These are phyloP conservation scores for Melanotaenia boesemani DNA, from an alignment of 2,797 vertebrate species.

Conservation along the genomic window DNA sequence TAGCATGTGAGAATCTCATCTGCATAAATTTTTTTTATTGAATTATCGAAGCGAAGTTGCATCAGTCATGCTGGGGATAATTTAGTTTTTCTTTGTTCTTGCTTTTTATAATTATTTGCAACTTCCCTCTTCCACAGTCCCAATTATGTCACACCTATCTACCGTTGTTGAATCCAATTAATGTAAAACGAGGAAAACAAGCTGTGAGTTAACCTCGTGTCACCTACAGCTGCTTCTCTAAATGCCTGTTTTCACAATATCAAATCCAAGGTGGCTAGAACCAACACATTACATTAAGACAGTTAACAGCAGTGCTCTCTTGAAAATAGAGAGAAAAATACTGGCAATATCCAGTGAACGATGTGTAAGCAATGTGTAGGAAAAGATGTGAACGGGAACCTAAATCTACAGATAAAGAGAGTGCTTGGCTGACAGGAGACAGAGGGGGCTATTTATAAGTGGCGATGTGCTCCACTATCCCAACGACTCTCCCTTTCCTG, in stretches of 20 bases:
- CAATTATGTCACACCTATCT: background rate
- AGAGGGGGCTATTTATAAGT: conserved; percentile 80
- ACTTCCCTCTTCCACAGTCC: background rate
- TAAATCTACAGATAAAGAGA: conserved; percentile 34
- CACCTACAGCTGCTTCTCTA: background rate
- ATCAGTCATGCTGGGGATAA: conserved; percentile 18
- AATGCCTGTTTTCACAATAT: conserved; percentile 3
- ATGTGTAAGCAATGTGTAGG: background rate
- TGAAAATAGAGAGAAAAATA: background rate
- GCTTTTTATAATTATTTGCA: background rate
- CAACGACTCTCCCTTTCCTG: conserved; percentile 59
- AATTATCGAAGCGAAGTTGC: conserved; percentile 11
- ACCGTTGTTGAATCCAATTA: too few relatives aligned
- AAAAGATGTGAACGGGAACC: conserved; percentile 12
- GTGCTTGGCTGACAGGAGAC: conserved; percentile 40
- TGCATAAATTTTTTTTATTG: conserved; percentile 12
- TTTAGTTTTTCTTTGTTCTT: conserved; percentile 8
- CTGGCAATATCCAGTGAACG: background rate
- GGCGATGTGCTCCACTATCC: conserved; percentile 77
- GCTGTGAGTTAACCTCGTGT: too few relatives aligned
- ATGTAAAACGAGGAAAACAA: background rate
- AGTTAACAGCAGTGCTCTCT: background rate
- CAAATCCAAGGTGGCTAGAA: conserved; percentile 3
- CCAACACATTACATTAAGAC: background rate
- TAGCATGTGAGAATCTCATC: background rate